phyloP scores from a whole-genome alignment of 2,888 invertebrate species.

The Minunthozetes semirufus region DNA sequence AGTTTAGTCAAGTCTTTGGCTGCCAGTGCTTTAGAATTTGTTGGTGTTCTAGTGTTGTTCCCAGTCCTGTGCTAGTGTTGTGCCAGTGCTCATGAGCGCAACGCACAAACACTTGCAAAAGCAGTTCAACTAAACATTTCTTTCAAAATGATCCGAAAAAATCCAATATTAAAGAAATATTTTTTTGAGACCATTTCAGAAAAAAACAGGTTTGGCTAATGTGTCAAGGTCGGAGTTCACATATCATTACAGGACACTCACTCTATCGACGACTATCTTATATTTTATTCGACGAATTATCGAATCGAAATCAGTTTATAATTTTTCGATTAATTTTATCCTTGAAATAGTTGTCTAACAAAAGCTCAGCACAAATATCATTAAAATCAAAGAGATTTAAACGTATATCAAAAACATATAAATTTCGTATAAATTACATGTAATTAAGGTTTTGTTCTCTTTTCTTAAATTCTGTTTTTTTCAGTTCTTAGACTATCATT shows the following conservation, averaged over 20 bases:
- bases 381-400: no score
- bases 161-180: neutral
- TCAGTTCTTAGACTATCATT: no score
- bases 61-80: neutral
- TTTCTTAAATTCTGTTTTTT: no score
- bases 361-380: neutral
- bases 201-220: neutral
- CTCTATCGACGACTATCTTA: neutral
- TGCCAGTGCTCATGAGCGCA: neutral
- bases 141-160: neutral
- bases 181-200: neutral
- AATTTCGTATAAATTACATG: no score
- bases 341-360: neutral
- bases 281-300: neutral
- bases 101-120: neutral
- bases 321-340: neutral
- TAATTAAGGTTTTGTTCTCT: no score
- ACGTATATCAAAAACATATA: no score
- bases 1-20: neutral
- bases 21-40: neutral
- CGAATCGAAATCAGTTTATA: neutral
- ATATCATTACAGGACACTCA: neutral
- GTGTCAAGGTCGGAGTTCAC: constrained; percentile 9
- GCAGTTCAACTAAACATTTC: neutral
- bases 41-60: neutral